Percentiles rank a stretch among this genome's conserved stretches.
These are phyloP conservation scores for Panulirus ornatus DNA, from an alignment of 1,140 invertebrate species.

Conservation along the genomic window DNA sequence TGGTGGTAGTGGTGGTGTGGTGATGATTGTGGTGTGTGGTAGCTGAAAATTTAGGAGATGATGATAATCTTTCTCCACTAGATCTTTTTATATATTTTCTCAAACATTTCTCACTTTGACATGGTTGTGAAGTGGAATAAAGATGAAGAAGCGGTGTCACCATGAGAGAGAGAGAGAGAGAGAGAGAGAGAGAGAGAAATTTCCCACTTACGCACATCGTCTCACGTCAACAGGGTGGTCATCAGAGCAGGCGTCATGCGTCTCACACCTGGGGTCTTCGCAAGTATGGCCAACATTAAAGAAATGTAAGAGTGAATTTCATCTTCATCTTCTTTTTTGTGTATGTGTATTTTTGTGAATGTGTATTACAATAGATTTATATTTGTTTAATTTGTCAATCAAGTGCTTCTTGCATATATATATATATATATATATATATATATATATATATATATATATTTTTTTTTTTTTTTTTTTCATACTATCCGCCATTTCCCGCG, in stretches of 20 bases:
- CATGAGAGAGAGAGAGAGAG: conserved; percentile 38
- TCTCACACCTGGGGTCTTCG: conserved; percentile 12
- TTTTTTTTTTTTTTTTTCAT: background rate
- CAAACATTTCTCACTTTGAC: no score
- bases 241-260: conserved; percentile 16
- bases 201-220: background rate
- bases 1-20: no score
- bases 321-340: background rate
- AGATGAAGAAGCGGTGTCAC: conserved; percentile 5
- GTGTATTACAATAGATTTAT: no score
- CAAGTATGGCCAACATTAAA: conserved; percentile 23
- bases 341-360: no score
- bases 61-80: no score
- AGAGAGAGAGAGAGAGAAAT: conserved; percentile 32
- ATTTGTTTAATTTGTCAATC: background rate
- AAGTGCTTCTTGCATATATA: no score
- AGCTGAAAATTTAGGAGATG: no score
- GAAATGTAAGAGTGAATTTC: conserved; percentile 26
- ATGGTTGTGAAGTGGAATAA: background rate
- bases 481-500: background rate
- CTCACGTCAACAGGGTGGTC: conserved; percentile 8
- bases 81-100: no score
- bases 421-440: no score
- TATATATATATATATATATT: no score
- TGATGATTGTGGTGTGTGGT: no score